Base-by-base conservation (phyloP, 2,888 invertebrate species). In the Heliconius ismenius region DNA sequence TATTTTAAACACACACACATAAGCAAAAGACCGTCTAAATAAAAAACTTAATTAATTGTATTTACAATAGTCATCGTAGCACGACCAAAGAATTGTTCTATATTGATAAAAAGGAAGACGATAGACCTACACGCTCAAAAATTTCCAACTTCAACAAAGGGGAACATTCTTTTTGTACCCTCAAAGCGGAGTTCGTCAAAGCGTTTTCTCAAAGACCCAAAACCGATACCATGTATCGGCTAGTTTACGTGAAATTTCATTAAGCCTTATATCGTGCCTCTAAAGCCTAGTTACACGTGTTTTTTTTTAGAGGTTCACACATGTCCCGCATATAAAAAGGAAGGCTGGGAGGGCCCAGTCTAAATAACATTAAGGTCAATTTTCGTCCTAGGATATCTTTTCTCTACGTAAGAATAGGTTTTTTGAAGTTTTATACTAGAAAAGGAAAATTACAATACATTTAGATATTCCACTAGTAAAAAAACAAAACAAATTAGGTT, bases 221-320 rank as follows among this genome's bases (percentile, higher is more conserved):
- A 80, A 76, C 76, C 72, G 79, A 81, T 79, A 79, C 78, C 73
- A 73, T 79, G 70, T 70, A 76, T 75, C 76, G 77, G 74, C 74
- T 77, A 73, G 78, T 79, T 76, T 68, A 79, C 79, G 76, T 79
- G 76, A 81, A 82, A 82, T 81, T 82, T 81, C 79, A 82, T 81
- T 81, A 81, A 73, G 62, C 79, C 32, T 62, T 36, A 65, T 65
- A 73, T 75, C 58, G 67, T 73, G 67, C 77, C 73, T 79, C 76
- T 76, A 74, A 79, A 70, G 32, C 70, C 77, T 69, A 63, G 58
- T 74, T 67, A 72, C 70, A 65, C 58, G n/a, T 58, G 58, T 9
- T 58, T 73, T 70, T 70, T 65, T 39, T 67, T 67, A n/a, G n/a
- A 10, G 64, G 9, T 32, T 64, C 64, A 9, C 58, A n/a, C 58